These are phyloP conservation scores for Anguilla marmorata DNA, from an alignment of 2,797 vertebrate genomes.

Conservation along the genomic window DNA sequence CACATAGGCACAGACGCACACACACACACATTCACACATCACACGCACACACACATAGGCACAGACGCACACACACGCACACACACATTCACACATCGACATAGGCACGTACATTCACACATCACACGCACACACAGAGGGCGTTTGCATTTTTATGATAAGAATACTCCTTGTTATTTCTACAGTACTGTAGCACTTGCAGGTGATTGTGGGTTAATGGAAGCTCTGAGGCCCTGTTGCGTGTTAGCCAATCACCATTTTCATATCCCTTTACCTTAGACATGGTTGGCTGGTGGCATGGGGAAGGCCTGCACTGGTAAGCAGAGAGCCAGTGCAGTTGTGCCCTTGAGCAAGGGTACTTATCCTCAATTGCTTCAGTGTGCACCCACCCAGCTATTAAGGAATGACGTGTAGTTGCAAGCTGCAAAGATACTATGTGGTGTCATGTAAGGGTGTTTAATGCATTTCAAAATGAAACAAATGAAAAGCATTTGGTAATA, in stretches of 20 bases:
- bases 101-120: slow-evolving; percentile 18
- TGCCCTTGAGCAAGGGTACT: slow-evolving; percentile 1
- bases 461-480: not conserved
- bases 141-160: not conserved
- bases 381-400: not conserved
- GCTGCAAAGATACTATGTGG: not conserved
- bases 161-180: not conserved
- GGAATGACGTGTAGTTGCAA: not conserved
- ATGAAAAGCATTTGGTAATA: not conserved
- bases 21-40: slow-evolving; percentile 21
- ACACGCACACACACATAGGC: not conserved
- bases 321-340: not conserved
- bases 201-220: not conserved
- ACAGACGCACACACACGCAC: not conserved
- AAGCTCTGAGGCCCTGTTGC: not conserved
- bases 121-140: slow-evolving; percentile 28
- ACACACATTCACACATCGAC: slow-evolving; percentile 37
- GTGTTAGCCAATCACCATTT: not conserved
- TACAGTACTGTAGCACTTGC: not conserved
- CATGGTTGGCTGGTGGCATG: not conserved
- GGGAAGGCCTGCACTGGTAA: not conserved
- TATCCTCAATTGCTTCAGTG: not conserved
- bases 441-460: not conserved
- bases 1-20: slow-evolving; percentile 50
- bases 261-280: not conserved